Base-by-base conservation (phyloP, 1,140 invertebrate genomes). In the Globodera rostochiensis region DNA sequence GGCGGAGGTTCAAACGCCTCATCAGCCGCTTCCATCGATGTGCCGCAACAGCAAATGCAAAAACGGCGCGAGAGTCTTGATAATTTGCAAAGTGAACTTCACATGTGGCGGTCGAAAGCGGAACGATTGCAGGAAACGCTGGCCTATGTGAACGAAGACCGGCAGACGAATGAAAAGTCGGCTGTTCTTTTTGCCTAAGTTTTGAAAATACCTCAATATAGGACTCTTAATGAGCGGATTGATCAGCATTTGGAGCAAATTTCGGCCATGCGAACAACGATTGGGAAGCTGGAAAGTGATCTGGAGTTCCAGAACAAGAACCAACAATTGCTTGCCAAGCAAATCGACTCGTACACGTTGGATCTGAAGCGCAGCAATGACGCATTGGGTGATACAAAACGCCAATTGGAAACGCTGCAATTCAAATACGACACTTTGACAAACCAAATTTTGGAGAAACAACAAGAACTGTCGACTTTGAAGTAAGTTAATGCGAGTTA, bases 231-330 rank as follows among this genome's bases (percentile, higher is more conserved):
- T 66, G 78, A 85, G 0, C 83, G 83, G 4, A 82, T 84, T 36
- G 83, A 84, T 53, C 53, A 81, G 45, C 83, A 84, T 67, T 13
- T 82, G 71, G 83, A 84, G 25, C 76, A 82, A 8, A 84, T 84
- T 57, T 64, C 84, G 19, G 21, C 67, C 15, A 64, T 84, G 19
- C 83, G 83, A 6, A 82, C 83, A 46, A 84, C 77, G 13, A 84
- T 84, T 77, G 83, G 83, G 9, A 64, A 71, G 9, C 66, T 84
- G 47, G 83, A 85, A 49, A 80, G 84, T 69, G 77, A 85, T 9
- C 70, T 84, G 19, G 83, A 84, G 45, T 85, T 80, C 73, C 83
- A 84, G 50, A 84, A 84, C n/a, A 80, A 77, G 57, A 84, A 84
- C 57, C 83, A 85, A 76, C 84, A 84, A 66, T 73, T 85, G 21